Percentiles rank a stretch among this genome's conserved stretches.
phyloP scores from a whole-genome alignment of 2,888 invertebrate species.

The Drosophila multiciliata region DNA sequence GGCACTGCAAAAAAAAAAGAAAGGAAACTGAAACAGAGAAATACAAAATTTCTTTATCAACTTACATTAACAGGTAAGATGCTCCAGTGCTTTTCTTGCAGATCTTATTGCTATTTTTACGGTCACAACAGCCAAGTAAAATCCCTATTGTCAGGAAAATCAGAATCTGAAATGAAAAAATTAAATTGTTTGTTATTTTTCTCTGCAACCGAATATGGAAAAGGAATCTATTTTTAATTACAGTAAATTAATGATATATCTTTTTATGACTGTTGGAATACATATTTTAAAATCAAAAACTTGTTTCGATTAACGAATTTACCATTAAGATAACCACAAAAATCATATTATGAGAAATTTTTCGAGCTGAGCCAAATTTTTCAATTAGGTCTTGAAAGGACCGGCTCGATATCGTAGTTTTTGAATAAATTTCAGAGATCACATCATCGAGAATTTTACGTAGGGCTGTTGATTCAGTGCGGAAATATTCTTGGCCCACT shows the following conservation, averaged over 20 bases:
- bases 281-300: background rate
- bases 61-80: background rate
- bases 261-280: background rate
- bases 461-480: background rate
- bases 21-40: background rate
- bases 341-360: background rate
- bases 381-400: background rate
- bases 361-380: background rate
- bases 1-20: background rate
- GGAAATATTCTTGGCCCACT: background rate
- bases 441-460: background rate
- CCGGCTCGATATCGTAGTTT: background rate
- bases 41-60: background rate
- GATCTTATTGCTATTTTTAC: background rate
- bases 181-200: background rate
- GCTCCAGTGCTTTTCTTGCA: background rate
- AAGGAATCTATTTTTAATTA: background rate
- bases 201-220: background rate
- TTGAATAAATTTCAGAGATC: conserved; percentile 1
- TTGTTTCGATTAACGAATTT: background rate
- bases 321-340: background rate
- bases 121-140: background rate
- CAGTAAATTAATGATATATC: background rate
- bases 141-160: background rate
- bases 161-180: background rate